Percentiles rank a stretch among this genome's conserved stretches.
Evolutionary conservation across 2,113 vertebrate genomes (phyloP).

Genomic region (Microtus richardsoni): DNA sequence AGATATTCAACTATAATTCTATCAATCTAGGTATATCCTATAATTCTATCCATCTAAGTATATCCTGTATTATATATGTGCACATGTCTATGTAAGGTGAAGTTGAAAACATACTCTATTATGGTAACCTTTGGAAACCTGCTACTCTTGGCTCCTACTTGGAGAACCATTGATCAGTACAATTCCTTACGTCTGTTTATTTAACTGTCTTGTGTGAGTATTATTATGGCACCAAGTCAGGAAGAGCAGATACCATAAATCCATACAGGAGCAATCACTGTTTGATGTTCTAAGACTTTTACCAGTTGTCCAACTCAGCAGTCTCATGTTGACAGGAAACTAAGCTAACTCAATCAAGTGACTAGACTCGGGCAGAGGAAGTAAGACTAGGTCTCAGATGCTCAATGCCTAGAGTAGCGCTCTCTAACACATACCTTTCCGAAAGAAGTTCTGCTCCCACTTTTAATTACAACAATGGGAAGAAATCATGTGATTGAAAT

Average conservation of each 20-base stretch:
- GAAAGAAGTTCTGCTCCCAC: background rate
- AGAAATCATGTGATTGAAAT: constrained; percentile 12
- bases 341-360: background rate
- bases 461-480: background rate
- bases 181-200: background rate
- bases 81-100: background rate
- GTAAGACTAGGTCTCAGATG: background rate
- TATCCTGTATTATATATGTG: background rate
- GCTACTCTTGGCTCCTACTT: background rate
- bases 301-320: background rate
- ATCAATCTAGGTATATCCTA: background rate
- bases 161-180: constrained; percentile 18
- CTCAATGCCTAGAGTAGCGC: background rate
- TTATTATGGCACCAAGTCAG: background rate
- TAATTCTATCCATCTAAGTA: background rate
- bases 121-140: background rate
- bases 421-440: background rate
- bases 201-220: background rate
- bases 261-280: background rate
- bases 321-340: constrained; percentile 2
- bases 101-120: background rate
- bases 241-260: background rate
- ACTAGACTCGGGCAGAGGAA: background rate
- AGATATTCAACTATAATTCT: background rate
- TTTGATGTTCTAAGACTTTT: constrained; percentile 41